Evolutionary conservation across 2,888 invertebrate genomes (phyloP), one percentile per base, ranked within the genome.

Genomic region (Andrena bucephala): DNA sequence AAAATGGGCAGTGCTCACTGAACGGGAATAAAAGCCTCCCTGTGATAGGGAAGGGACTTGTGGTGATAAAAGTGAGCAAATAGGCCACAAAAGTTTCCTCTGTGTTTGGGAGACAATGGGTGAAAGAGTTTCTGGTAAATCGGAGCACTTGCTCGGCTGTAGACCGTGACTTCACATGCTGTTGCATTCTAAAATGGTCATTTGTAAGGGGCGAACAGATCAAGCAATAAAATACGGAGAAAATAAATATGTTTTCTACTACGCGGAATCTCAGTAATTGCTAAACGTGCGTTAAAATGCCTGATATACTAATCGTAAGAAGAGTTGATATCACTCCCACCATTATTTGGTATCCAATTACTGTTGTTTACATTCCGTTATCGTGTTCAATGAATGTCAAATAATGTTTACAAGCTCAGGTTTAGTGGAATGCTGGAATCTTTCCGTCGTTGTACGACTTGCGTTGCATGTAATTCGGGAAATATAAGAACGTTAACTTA

Each of bases 1-100:
- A 50, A 33, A 76, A 75, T 50, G 65, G 31, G 36, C 29, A 24
- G 27, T 36, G 59, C 81, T 20, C 36, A 59, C 10, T n/a, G 36
- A 42, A 29, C 27, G 69, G 42, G 42, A 62, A 67, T 33, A 71
- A 73, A 20, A 42, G 50, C 36, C 20, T 20, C 6, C 20, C 33
- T 42, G 50, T 50, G 33, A 33, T 33, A 48, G 16, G 54, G 16
- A 60, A 42, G 24, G 29, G 60, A 70, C 48, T 8, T 33, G 1
- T 2, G n/a, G 2, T 16, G 7, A 42, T 29, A 59, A 68, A 52
- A 62, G 10, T 5, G 10, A 16, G n/a, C 6, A 8, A 31, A 48
- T 4, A 7, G 29, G 4, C 52, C 42, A 33, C 42, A 20, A 62
- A 67, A 50, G n/a, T 24, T 31, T 10, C 42, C 42, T 42, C 42